These are phyloP conservation scores for Myanophis thanlyinensis DNA, from an alignment of 2,113 vertebrate species.

Conservation along the genomic window DNA sequence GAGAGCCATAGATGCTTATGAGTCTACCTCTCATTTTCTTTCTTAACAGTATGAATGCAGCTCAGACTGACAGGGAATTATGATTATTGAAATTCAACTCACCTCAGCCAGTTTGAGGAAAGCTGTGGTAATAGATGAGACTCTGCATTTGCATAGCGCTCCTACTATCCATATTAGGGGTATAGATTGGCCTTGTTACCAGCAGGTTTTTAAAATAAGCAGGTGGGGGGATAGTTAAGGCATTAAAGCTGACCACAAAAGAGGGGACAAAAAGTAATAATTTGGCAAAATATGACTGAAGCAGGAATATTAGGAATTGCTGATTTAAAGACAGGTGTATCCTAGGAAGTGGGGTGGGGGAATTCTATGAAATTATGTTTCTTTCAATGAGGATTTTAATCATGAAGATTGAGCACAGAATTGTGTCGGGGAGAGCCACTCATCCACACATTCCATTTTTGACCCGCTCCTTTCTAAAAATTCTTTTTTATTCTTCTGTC, in stretches of 20 bases:
- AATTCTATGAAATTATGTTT: background rate
- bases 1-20: background rate
- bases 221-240: background rate
- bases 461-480: background rate
- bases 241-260: background rate
- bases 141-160: background rate
- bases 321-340: background rate
- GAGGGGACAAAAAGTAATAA: background rate
- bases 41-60: background rate
- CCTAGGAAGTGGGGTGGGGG: background rate
- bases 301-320: background rate
- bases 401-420: background rate
- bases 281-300: background rate
- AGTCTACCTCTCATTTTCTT: background rate
- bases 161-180: background rate
- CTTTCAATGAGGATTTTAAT: background rate
- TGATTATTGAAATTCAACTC: background rate
- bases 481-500: background rate
- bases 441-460: background rate
- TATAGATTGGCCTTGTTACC: background rate
- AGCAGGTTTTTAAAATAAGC: background rate
- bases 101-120: background rate
- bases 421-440: background rate
- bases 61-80: background rate
- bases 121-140: background rate